Evolutionary conservation across 2,797 vertebrate genomes (phyloP).

Genomic region (Spea hammondii): DNA sequence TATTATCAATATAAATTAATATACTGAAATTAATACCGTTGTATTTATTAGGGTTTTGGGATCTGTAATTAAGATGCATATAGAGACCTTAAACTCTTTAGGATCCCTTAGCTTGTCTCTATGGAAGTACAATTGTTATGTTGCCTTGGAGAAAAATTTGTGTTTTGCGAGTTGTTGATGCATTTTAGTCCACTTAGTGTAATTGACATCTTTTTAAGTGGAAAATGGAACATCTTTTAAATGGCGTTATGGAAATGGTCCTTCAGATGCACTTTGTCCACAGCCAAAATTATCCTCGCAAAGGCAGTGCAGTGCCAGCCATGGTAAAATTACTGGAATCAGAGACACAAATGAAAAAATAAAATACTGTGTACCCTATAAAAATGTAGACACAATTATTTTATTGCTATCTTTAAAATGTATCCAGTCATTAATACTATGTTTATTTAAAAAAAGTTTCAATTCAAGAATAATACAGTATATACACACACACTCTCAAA

Average conservation of each 20-base stretch:
- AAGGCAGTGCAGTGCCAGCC: not conserved
- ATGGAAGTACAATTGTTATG: constrained; percentile 31
- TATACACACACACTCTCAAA: no score
- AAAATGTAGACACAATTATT: no score
- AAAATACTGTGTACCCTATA: no score
- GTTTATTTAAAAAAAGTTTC: no score
- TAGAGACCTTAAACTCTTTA: no score
- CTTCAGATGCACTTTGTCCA: constrained; percentile 27
- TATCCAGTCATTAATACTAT: no score
- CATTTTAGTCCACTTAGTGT: constrained; percentile 32
- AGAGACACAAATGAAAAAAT: not conserved
- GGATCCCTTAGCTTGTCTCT: not conserved
- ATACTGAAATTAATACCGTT: no score
- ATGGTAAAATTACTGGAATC: not conserved
- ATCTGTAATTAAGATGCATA: no score
- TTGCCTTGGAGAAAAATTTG: constrained; percentile 47
- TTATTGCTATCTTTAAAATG: no score
- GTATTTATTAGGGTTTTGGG: no score
- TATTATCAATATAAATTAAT: no score
- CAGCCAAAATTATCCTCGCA: constrained; percentile 19
- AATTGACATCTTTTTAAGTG: constrained; percentile 38
- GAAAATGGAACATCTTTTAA: constrained; percentile 14
- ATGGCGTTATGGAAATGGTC: constrained; percentile 31
- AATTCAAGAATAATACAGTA: no score
- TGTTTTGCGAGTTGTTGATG: not conserved